These are phyloP conservation scores for Brachionus sp. DNA, from an alignment of 1,140 invertebrate genomes.

Conservation along the genomic window DNA sequence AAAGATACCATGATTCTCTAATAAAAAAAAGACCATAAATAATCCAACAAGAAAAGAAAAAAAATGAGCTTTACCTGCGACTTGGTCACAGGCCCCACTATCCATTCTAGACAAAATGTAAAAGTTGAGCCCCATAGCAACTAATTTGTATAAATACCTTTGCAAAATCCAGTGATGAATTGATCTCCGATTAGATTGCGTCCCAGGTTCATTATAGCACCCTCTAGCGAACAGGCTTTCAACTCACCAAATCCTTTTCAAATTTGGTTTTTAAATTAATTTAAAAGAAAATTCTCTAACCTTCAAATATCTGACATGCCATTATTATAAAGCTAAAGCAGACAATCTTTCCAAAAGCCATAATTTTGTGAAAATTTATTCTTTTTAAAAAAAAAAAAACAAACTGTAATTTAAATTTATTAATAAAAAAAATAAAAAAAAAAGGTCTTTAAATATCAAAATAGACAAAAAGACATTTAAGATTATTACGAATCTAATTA, in stretches of 20 bases:
- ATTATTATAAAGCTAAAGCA: not conserved
- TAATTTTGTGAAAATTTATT: not conserved
- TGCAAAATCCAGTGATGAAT: conserved; percentile 32
- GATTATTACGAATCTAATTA: conserved; percentile 25
- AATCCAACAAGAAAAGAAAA: not conserved
- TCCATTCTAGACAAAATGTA: conserved; percentile 22
- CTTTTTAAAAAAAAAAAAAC: not conserved
- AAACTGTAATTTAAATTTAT: not conserved
- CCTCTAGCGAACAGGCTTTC: not conserved
- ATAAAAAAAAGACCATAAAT: not conserved
- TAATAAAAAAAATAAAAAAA: not conserved
- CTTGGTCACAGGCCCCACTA: conserved; percentile 32
- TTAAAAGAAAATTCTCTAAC: not conserved
- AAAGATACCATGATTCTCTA: conserved; percentile 39
- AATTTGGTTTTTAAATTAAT: not conserved
- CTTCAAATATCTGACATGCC: not conserved
- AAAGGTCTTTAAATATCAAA: conserved; percentile 20
- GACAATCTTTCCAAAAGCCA: not conserved
- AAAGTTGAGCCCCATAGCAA: not conserved
- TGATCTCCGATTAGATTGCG: conserved; percentile 1
- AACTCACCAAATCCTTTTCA: not conserved
- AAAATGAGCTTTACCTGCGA: not conserved
- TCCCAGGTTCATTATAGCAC: conserved; percentile 8
- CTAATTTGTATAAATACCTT: not conserved
- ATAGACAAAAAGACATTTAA: not conserved